Conservation (phyloP, 2,797 vertebrate species). For the Atherinosoma microstoma region DNA sequence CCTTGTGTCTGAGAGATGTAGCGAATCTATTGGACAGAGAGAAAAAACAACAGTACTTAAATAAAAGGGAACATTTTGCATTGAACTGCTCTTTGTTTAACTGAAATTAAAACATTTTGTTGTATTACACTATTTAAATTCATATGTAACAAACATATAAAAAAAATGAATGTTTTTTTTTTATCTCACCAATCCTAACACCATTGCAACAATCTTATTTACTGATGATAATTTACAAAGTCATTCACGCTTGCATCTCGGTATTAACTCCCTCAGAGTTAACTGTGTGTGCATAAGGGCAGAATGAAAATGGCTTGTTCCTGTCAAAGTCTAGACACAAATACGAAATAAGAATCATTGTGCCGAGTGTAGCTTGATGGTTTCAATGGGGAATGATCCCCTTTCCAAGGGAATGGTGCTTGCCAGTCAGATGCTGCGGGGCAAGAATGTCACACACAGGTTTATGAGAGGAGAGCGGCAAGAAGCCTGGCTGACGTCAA, state of each 20-base stretch:
- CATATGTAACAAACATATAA: background rate
- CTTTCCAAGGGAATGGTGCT: constrained; percentile 35
- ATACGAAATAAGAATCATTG: constrained; percentile 41
- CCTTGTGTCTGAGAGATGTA: constrained; percentile 99
- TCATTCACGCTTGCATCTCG: constrained; percentile 20
- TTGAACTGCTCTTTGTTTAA: background rate
- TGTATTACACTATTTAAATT: background rate
- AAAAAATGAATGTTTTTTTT: background rate
- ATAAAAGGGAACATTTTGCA: background rate
- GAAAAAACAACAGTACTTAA: background rate
- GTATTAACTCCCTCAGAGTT: constrained; percentile 5
- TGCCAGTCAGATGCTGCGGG: constrained; percentile 47
- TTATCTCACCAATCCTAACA: constrained; percentile 7
- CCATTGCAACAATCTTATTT: constrained; percentile 1
- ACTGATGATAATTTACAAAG: constrained; percentile 16
- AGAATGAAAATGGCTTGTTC: constrained; percentile 37
- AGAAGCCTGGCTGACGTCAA: constrained; percentile 77
- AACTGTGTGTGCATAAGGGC: constrained; percentile 9
- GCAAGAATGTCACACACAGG: constrained; percentile 57
- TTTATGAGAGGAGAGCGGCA: constrained; percentile 56
- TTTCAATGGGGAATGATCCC: constrained; percentile 37
- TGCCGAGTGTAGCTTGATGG: constrained; percentile 7
- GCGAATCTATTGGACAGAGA: constrained; percentile 89
- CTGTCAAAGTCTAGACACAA: constrained; percentile 45
- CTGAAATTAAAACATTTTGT: background rate